A percentile compares a stretch with the other conserved stretches of the same genome.
These are phyloP conservation scores for Coturnix japonica DNA, from an alignment of 2,113 vertebrate genomes.

Conservation along the genomic window DNA sequence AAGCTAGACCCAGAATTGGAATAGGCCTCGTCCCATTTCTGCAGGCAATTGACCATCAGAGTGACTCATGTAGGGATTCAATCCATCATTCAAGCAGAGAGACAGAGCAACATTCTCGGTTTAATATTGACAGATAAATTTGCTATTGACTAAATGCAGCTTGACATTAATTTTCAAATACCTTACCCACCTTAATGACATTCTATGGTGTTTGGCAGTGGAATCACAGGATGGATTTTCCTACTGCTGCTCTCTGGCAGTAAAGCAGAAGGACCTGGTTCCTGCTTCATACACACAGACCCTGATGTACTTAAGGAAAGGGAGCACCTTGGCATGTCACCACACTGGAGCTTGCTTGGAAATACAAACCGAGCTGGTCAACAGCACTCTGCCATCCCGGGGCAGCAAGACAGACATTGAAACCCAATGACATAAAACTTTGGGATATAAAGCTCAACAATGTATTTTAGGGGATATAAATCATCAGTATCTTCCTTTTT, in stretches of 20 bases:
- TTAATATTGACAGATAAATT: neutral
- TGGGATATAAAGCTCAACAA: neutral
- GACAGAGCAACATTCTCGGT: neutral
- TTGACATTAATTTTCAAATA: neutral
- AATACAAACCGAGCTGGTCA: neutral
- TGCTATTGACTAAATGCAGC: neutral
- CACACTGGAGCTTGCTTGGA: neutral
- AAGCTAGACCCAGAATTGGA: neutral
- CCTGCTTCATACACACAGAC: rapidly evolving
- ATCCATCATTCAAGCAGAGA: neutral
- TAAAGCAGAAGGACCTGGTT: neutral
- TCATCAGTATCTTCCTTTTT: neutral
- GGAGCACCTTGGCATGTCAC: neutral
- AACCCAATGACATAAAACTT: rapidly evolving
- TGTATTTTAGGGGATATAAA: neutral
- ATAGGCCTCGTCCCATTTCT: slow-evolving; percentile 30
- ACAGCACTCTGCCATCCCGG: neutral
- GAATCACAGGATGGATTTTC: neutral
- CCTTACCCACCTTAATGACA: neutral
- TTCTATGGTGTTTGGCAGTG: neutral
- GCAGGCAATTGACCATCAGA: neutral
- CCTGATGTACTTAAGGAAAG: rapidly evolving
- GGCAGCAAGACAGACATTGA: neutral
- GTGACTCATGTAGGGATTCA: neutral
- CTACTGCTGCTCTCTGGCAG: neutral